phyloP scores from a whole-genome alignment of 1,140 invertebrate species.

The Megalonaias nervosa region DNA sequence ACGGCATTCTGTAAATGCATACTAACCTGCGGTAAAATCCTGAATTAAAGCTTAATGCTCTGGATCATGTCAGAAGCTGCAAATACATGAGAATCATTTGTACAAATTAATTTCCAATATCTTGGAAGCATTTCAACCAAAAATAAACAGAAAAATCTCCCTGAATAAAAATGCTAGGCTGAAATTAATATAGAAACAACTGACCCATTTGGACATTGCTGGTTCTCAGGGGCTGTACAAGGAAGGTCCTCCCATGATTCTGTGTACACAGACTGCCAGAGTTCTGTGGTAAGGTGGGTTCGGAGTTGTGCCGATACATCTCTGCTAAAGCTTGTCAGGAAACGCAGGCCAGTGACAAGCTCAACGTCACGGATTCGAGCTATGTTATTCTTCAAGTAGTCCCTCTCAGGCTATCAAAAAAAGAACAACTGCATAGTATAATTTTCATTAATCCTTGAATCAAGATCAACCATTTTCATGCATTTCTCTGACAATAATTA shows the following conservation, averaged over 20 bases:
- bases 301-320: slow-evolving; percentile 25
- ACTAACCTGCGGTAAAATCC: no score
- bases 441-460: not conserved
- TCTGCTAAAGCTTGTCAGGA: slow-evolving; percentile 28
- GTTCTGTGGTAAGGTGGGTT: slow-evolving; percentile 37
- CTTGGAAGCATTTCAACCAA: no score
- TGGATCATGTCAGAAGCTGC: no score
- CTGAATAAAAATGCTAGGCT: no score
- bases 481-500: no score
- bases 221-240: slow-evolving; percentile 26
- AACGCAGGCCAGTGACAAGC: slow-evolving; percentile 45
- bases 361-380: slow-evolving; percentile 63
- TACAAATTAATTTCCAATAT: no score
- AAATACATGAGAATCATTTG: no score
- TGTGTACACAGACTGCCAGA: slow-evolving; percentile 39
- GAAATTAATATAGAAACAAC: slow-evolving; percentile 44
- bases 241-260: slow-evolving; percentile 42
- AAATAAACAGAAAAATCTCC: no score
- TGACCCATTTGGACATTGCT: slow-evolving; percentile 41
- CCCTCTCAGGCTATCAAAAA: slow-evolving; percentile 39
- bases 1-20: no score
- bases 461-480: no score
- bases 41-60: no score
- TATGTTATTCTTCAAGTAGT: slow-evolving; percentile 51
- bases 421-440: not conserved